Percentiles rank a stretch among this genome's conserved stretches.
Conservation (phyloP, 2,797 vertebrate species). For the Anisognathus igniventris region DNA sequence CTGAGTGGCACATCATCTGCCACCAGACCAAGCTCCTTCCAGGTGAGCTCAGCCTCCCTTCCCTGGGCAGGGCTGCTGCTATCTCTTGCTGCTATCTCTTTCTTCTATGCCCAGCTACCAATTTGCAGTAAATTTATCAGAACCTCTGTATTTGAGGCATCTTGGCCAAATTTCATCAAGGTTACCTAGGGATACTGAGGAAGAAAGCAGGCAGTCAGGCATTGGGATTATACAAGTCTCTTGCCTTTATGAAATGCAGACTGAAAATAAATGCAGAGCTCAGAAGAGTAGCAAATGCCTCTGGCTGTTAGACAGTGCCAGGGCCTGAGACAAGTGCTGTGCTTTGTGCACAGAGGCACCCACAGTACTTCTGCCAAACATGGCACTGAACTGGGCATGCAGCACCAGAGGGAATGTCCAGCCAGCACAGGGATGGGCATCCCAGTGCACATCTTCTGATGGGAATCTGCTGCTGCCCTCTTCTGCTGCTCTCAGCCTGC, state of each 20-base stretch:
- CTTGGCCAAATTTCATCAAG: neutral
- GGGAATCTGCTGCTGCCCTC: neutral
- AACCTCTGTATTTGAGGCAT: neutral
- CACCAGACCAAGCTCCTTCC: neutral
- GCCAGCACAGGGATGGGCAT: fast-evolving
- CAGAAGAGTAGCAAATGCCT: neutral
- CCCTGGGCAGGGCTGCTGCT: neutral
- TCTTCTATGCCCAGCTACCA: neutral
- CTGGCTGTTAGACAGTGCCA: neutral
- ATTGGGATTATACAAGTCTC: neutral
- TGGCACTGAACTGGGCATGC: neutral
- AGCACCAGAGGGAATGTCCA: neutral
- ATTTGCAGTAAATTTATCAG: neutral
- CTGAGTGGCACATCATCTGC: neutral
- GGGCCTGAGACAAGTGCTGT: fast-evolving
- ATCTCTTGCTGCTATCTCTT: neutral
- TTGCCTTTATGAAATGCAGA: neutral
- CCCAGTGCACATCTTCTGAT: neutral
- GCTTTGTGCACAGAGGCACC: neutral
- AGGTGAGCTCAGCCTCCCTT: neutral
- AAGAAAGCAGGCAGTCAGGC: neutral
- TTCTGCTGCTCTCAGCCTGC: neutral
- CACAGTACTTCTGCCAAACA: fast-evolving
- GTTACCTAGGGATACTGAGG: neutral
- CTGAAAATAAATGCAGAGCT: neutral